Conservation (phyloP, 2,888 invertebrate species). For the Pachliopta kotzebuea region DNA sequence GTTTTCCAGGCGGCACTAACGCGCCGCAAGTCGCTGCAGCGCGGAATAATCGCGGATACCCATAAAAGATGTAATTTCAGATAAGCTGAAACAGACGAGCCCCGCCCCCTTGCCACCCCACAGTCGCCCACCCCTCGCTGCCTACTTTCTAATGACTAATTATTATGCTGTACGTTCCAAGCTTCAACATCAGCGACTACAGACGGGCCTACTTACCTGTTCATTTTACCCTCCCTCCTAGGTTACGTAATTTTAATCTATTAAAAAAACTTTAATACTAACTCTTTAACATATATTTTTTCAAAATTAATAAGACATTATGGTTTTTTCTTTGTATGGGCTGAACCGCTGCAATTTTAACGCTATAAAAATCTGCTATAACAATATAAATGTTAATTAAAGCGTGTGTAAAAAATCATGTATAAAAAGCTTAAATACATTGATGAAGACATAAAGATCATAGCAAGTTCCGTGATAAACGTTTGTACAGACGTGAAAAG, state of each 20-base stretch:
- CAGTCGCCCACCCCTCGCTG: constrained; percentile 52
- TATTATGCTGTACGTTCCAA: constrained; percentile 80
- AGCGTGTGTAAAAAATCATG: not conserved
- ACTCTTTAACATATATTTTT: not conserved
- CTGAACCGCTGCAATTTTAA: not conserved
- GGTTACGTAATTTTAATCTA: constrained; percentile 16
- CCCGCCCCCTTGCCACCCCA: constrained; percentile 57
- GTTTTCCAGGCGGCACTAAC: constrained; percentile 73
- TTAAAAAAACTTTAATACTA: not conserved
- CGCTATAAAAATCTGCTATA: no score
- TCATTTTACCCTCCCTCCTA: constrained; percentile 53
- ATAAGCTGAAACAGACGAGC: constrained; percentile 81
- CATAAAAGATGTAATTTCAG: constrained; percentile 82
- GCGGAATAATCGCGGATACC: constrained; percentile 80
- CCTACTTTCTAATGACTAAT: constrained; percentile 81
- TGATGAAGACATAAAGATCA: constrained; percentile 1
- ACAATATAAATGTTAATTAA: not conserved
- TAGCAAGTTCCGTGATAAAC: not conserved
- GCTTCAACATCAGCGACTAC: constrained; percentile 65
- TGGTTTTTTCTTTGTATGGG: no score
- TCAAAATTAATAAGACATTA: no score
- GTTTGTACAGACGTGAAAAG: not conserved
- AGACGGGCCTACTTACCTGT: constrained; percentile 46
- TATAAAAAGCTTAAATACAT: not conserved
- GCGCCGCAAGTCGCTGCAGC: constrained; percentile 77